Base-by-base conservation (phyloP, 2,888 invertebrate genomes). In the Mallateleia sp. region DNA sequence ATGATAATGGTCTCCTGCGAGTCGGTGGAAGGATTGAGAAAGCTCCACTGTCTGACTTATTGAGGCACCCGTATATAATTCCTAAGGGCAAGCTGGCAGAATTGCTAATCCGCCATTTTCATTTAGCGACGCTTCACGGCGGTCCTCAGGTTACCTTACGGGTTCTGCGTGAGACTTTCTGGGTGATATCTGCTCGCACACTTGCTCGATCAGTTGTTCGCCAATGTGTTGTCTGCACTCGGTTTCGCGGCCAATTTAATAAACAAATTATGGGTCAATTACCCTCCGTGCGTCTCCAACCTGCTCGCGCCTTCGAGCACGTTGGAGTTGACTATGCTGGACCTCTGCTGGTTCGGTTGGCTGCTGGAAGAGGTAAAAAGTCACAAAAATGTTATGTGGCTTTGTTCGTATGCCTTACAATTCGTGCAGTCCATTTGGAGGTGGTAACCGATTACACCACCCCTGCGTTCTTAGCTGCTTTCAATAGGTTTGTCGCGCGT, bases 161-260 rank as follows among this genome's bases (percentile, higher is more conserved):
- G 25, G 56, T 28, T 20, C 28, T 56, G 14, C 11, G 56, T 7
- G 56, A 56, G 24, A 11, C n/a, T 11, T 56, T 20, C 20, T 56
- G 56, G 56, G 28, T 56, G 14, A 14, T 56, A 20, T 11, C 25
- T 11, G 18, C 56, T 11, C 24, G 56, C 24, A 20, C 24, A 5
- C 24, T 56, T 6, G 56, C 28, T n/a, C 24, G 28, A 56, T 15
- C 15, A 11, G 25, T 25, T 28, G 20, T 56, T 20, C 56, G 20
- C 28, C 56, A 20, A 15, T 56, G 56, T 56, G 56, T 56, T 15
- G 24, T 56, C 24, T 56, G 56, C 28, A 56, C 56, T 11, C 56
- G 56, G 15, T 25, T 11, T n/a, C 56, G 56, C 28, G 56, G 56
- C n/a, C 14, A 11, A 47, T 11, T 18, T n/a, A 18, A 18, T 47